Base-by-base conservation (phyloP, 2,113 vertebrate genomes). In the Atherinomorus stipes region DNA sequence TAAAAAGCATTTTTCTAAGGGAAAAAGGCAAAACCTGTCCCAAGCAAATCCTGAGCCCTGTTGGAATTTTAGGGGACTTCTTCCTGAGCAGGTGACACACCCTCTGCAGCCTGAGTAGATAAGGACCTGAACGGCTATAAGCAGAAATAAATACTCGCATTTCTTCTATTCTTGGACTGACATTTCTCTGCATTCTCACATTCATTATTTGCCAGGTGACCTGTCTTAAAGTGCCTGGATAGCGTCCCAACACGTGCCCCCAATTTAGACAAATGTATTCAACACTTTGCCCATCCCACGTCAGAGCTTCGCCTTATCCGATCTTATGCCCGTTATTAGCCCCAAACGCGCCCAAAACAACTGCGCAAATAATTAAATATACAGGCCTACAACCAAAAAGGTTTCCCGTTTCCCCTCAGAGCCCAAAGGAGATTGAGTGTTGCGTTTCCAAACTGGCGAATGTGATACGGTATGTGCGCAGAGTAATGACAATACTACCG, bases 381-480 rank as follows among this genome's bases (percentile, higher is more conserved):
- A 81, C 66, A 80, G 58, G 69, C 76, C 72, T 85, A 90, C 86
- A 85, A 84, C 77, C 57, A 44, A 64, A 75, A 63, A 76, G 87
- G 89, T 91, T 79, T 92, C 90, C 78, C 83, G 76, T 93, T 93
- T 93, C 93, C 80, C 78, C 42, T 50, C 74, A 81, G 28, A 83
- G 83, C 81, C 75, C 78, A 64, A 62, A 78, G 75, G 71, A 83
- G 84, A 89, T 85, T 49, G 81, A 86, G 87, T 88, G 89, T 94
- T 90, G 82, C 82, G 83, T 94, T 93, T 93, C 91, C 89, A 89
- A 85, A 75, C 22, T 68, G 86, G 84, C 49, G 85, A 94, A 94
- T 56, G 88, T 87, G 94, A 94, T 93, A 85, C 91, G 71, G 86
- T 70, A 81, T 67, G 85, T 84, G 89, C 90, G 87, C 87, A 78